Percentiles rank a stretch among this genome's conserved stretches.
Evolutionary conservation across 2,113 vertebrate genomes (phyloP).

Genomic region (Girardinichthys multiradiatus): DNA sequence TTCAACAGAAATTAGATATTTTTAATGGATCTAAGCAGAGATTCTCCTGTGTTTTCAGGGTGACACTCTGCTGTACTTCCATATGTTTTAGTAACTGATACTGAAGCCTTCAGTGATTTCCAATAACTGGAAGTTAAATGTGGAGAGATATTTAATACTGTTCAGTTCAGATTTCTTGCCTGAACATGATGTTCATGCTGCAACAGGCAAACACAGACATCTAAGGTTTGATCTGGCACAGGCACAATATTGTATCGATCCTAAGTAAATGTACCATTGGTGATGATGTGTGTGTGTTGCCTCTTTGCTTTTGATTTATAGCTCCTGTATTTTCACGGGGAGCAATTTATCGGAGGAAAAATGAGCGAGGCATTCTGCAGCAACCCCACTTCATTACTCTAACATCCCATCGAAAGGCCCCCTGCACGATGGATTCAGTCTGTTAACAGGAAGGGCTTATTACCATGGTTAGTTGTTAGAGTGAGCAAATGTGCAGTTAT

Average conservation of each 20-base stretch:
- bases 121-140: constrained; percentile 1
- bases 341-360: constrained; percentile 49
- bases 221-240: constrained; percentile 21
- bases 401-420: constrained; percentile 29
- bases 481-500: constrained; percentile 12
- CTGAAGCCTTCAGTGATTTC: constrained; percentile 20
- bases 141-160: constrained; percentile 8
- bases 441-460: constrained; percentile 43
- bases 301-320: constrained; percentile 58
- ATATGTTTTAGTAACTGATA: constrained; percentile 2
- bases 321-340: constrained; percentile 27
- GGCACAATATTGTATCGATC: constrained; percentile 37
- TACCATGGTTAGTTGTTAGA: constrained; percentile 20
- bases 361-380: constrained; percentile 26
- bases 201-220: constrained; percentile 1
- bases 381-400: constrained; percentile 52
- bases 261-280: constrained; percentile 17
- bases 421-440: constrained; percentile 7
- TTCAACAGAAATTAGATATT: background rate
- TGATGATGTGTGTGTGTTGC: constrained; percentile 11
- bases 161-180: constrained; percentile 7
- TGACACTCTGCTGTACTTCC: background rate
- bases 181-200: constrained; percentile 19
- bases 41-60: background rate
- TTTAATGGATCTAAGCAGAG: background rate